phyloP scores from a whole-genome alignment of 1,140 invertebrate species.

The Megalopta genalis region DNA sequence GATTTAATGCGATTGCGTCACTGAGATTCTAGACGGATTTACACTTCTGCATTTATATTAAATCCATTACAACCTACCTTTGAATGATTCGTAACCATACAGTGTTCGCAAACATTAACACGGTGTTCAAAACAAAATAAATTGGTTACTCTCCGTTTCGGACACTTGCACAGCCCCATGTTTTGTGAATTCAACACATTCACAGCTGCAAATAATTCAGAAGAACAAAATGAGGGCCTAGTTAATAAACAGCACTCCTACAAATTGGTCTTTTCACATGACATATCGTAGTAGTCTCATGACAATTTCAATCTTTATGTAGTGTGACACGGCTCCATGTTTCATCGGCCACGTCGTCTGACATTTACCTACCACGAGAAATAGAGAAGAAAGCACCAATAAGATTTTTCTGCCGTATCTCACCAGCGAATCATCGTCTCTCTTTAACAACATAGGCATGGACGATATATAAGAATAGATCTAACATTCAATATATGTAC shows the following conservation, averaged over 20 bases:
- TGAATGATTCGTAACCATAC: constrained; percentile 96
- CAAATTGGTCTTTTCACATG: not conserved
- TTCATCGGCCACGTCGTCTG: constrained; percentile 67
- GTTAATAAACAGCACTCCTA: constrained; percentile 6
- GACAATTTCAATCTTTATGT: constrained; percentile 7
- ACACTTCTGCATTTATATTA: not conserved
- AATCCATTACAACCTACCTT: constrained; percentile 84
- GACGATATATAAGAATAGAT: too few species aligned
- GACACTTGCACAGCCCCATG: constrained; percentile 99
- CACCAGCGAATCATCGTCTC: not conserved
- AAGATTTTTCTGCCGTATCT: not conserved
- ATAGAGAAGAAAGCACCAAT: constrained; percentile 44
- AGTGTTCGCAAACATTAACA: constrained; percentile 99
- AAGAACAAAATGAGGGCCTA: not conserved
- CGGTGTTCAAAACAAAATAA: constrained; percentile 99
- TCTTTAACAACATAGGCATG: not conserved
- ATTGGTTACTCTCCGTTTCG: constrained; percentile 97
- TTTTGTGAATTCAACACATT: constrained; percentile 39
- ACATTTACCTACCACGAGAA: constrained; percentile 23
- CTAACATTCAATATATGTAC: too few species aligned
- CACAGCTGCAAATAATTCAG: constrained; percentile 24
- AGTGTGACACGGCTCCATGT: constrained; percentile 41
- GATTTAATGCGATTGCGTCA: not conserved
- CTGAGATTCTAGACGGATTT: not conserved
- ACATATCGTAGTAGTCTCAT: constrained; percentile 15